Evolutionary conservation across 2,888 invertebrate species (phyloP).

Genomic region (Agonopterix subpropinquella): DNA sequence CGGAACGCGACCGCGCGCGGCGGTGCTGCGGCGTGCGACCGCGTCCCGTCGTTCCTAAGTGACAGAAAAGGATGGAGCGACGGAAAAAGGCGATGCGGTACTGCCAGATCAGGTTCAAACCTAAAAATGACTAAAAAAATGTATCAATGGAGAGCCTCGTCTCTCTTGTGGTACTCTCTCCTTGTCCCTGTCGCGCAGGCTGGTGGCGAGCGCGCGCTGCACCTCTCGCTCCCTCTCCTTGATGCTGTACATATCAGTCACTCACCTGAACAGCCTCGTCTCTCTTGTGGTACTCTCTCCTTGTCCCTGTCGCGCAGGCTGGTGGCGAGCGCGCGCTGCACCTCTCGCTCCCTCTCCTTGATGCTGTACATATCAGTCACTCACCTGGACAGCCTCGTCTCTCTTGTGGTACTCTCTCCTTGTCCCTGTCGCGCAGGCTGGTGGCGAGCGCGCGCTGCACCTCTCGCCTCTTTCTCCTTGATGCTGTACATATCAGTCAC

Average conservation of each 20-base stretch:
- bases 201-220: slow-evolving; percentile 92
- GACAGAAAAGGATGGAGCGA: too few relatives aligned
- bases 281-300: slow-evolving; percentile 96
- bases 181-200: slow-evolving; percentile 96
- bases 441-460: slow-evolving; percentile 94
- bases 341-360: slow-evolving; percentile 94
- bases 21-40: too few relatives aligned
- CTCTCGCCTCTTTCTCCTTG: slow-evolving; percentile 79
- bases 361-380: slow-evolving; percentile 74
- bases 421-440: slow-evolving; percentile 95
- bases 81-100: too few relatives aligned
- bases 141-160: too few relatives aligned
- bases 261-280: slow-evolving; percentile 92
- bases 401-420: slow-evolving; percentile 98
- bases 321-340: slow-evolving; percentile 92
- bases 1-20: too few relatives aligned
- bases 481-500: not conserved
- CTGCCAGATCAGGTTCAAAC: too few relatives aligned
- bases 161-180: slow-evolving; percentile 97
- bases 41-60: too few relatives aligned
- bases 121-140: too few relatives aligned
- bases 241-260: not conserved
- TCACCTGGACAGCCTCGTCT: slow-evolving; percentile 92
- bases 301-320: slow-evolving; percentile 97
- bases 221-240: slow-evolving; percentile 89